A percentile compares a stretch with the other conserved stretches of the same genome.
phyloP scores from a whole-genome alignment of 1,140 invertebrate species.

The Papilio xuthus region DNA sequence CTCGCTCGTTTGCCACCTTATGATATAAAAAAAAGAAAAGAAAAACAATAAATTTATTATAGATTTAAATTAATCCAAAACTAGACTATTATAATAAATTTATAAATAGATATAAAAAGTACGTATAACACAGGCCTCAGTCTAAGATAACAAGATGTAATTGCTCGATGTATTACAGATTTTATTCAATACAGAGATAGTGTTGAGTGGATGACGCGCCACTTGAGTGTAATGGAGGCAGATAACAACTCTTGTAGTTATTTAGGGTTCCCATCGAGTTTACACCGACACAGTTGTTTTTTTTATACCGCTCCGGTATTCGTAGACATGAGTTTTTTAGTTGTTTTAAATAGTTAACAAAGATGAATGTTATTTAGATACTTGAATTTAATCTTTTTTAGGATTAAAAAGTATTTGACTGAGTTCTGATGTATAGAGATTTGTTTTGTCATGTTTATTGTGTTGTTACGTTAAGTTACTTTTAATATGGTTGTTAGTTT shows the following conservation, averaged over 20 bases:
- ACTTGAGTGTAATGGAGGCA: conserved; percentile 54
- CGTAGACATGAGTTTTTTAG: conserved; percentile 12
- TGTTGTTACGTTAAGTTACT: background rate
- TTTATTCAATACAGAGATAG: conserved; percentile 51
- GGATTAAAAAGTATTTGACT: background rate
- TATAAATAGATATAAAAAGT: conserved; percentile 32
- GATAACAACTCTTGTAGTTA: conserved; percentile 46
- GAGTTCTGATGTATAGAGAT: background rate
- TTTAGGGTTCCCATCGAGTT: conserved; percentile 45
- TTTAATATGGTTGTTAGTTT: background rate
- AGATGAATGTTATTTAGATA: conserved; percentile 21
- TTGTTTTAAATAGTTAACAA: conserved; percentile 13
- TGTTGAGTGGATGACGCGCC: conserved; percentile 47
- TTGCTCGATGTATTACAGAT: conserved; percentile 55
- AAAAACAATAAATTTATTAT: no score
- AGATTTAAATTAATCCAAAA: background rate
- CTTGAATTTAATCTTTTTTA: background rate
- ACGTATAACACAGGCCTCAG: conserved; percentile 43
- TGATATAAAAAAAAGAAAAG: no score
- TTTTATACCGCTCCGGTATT: conserved; percentile 28
- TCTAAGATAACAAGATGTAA: conserved; percentile 53
- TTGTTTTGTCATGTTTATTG: background rate
- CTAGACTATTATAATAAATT: conserved; percentile 9
- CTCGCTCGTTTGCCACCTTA: no score
- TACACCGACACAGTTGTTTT: conserved; percentile 34